Conservation (phyloP, 92 coral and sea anemone species). For the Palythoa grandis region DNA sequence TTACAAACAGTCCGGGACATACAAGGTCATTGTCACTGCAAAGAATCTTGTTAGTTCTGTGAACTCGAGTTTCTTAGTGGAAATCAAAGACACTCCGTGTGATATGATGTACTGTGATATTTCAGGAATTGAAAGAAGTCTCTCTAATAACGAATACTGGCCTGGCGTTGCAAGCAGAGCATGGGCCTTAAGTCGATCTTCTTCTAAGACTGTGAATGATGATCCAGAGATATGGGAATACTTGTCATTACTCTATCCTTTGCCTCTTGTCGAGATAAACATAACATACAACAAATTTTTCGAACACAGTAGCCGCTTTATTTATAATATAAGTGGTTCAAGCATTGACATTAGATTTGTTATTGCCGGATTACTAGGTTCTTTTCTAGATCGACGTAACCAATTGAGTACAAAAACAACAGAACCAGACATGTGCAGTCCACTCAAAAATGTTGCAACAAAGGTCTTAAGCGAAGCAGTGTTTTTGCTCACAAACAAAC, state of each 20-base stretch:
- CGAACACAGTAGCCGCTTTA: background rate
- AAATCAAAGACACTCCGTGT: constrained; percentile 53
- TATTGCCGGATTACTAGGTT: constrained; percentile 56
- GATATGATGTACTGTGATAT: constrained; percentile 59
- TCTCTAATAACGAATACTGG: constrained; percentile 10
- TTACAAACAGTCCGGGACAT: constrained; percentile 50
- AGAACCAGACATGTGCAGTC: background rate
- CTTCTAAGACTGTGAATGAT: background rate
- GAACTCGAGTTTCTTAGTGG: constrained; percentile 32
- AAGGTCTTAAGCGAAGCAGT: constrained; percentile 32
- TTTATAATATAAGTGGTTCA: constrained; percentile 35
- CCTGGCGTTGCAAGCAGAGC: constrained; percentile 46
- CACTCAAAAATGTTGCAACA: background rate
- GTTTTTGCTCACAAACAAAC: constrained; percentile 21
- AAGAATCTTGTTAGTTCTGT: constrained; percentile 56
- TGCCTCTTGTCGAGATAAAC: constrained; percentile 25
- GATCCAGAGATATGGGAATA: constrained; percentile 52
- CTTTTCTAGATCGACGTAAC: background rate
- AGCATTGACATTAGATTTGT: constrained; percentile 52
- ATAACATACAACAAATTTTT: background rate
- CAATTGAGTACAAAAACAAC: background rate
- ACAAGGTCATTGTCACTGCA: constrained; percentile 46
- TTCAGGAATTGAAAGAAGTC: constrained; percentile 28
- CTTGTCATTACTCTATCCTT: constrained; percentile 45
- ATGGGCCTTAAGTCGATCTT: constrained; percentile 45